Base-by-base conservation (phyloP, 2,797 vertebrate genomes). In the Mallotus villosus region DNA sequence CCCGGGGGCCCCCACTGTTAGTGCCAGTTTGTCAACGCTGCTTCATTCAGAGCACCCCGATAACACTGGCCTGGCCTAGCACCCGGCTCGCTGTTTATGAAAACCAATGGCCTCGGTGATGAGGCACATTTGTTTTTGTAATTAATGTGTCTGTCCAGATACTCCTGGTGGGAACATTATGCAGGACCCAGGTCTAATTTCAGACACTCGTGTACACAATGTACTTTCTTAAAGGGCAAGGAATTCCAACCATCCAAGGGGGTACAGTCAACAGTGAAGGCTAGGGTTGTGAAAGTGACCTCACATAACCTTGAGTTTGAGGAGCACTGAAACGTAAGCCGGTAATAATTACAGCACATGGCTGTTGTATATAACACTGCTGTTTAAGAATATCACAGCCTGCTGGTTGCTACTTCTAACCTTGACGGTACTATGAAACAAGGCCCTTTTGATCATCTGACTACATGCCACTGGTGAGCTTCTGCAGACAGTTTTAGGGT, bases 211-310 rank as follows among this genome's bases (percentile, higher is more conserved):
- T 34, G 71, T 74, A 71, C 71, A 74, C 46, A 67, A 60, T 53
- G 63, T 75, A 72, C 67, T 73, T 27, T 78, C 57, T 73, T 67
- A 73, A 67, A 67, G 41, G 64, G 8, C 63, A 78, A 25, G 51
- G 70, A 75, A 81, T 75, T 53, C 19, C 37, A 78, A 34, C 24
- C 57, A 73, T 70, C 16, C 19, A n/a, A 41, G 68, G 61, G 70
- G 41, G 46, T 57, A 72, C 62, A 68, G 73, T 70, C 37, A 64
- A 64, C 55, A 4, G 19, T 55, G 51, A 1, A n/a, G 51, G 19
- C 2, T 46, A 14, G 14, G 62, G 63, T 58, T 25, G 41, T 22
- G 22, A 25, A 41, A 55, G 24, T 49, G 63, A 32, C 64, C 71
- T 67, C 29, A 61, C 41, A 4, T 49, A 21, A 73, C 71, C 72